Conservation (phyloP, 2,797 vertebrate species). For the Dendrocincla tyrannina region DNA sequence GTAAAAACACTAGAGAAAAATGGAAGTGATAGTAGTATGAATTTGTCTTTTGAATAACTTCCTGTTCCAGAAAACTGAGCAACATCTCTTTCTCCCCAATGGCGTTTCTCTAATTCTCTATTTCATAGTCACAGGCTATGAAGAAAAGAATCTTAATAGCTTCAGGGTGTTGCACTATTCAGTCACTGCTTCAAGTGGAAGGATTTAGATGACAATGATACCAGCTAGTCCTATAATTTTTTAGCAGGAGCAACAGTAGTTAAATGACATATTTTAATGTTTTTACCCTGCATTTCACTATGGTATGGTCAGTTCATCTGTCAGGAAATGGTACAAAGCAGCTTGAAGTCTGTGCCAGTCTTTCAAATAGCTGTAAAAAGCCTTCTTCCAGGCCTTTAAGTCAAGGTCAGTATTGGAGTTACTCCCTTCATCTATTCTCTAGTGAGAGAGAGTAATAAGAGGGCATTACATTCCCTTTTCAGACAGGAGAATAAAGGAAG, state of each 20-base stretch:
- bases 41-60: slow-evolving; percentile 50
- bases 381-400: neutral
- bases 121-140: slow-evolving; percentile 16
- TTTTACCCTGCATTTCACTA: neutral
- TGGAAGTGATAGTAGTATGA: neutral
- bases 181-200: slow-evolving; percentile 8
- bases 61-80: slow-evolving; percentile 34
- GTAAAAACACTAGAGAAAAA: slow-evolving; percentile 30
- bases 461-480: neutral
- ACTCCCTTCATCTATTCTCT: neutral
- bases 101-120: slow-evolving; percentile 28
- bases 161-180: slow-evolving; percentile 1
- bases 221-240: neutral
- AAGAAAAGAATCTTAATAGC: slow-evolving; percentile 30
- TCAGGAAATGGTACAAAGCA: neutral
- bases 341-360: neutral
- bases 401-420: neutral
- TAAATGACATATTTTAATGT: neutral
- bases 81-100: slow-evolving; percentile 12
- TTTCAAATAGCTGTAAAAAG: neutral
- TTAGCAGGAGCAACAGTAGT: neutral
- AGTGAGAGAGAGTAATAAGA: neutral
- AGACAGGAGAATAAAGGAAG: neutral
- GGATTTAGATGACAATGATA: neutral
- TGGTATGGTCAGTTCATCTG: neutral